Evolutionary conservation across 2,113 vertebrate genomes (phyloP), one percentile per base, ranked within the genome.

Genomic region (Chloropsis hardwickii): DNA sequence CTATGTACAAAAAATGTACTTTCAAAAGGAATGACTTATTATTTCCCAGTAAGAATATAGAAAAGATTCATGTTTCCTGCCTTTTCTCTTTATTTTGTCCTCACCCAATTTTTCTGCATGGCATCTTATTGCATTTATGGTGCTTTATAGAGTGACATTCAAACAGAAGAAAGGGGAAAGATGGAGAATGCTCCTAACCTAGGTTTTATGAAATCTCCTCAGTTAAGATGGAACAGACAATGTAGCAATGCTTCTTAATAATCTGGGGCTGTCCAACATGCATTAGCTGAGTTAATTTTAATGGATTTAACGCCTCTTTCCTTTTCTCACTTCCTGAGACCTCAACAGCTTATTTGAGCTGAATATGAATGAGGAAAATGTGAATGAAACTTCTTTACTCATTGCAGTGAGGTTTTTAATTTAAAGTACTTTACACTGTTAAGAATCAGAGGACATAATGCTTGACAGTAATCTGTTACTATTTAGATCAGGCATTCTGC

Each of bases 231-330:
- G 45, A 89, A 44, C 25, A 76, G 72, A 87, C 48, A 81, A 65
- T 72, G 74, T 21, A 61, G 40, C 78, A 85, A 69, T 61, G 79
- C 28, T 74, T 88, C 44, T 78, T 92, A 91, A 79, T 89, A 85
- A 87, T 56, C n/a, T 39, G 44, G 86, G 17, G 37, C 48, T 91
- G 24, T 87, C 54, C 57, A 91, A 84, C 57, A 69, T 57, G 53
- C 53, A 85, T 89, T 91, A 94, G 25, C 35, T 76, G 45, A 69
- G 35, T 81, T 91, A 85, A 92, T 88, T 91, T 89, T 57, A 69
- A 86, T 69, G 28, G 54, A 82, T 88, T 88, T 92, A 67, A 62
- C 28, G 71, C 25, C 2, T 27, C 20, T 57, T 92, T 66, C 44
- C 31, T 92, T 57, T 88, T 86, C 50, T 71, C 20, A 76, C 53